phyloP scores from a whole-genome alignment of 2,888 invertebrate species.

The Eupithecia tripunctaria region DNA sequence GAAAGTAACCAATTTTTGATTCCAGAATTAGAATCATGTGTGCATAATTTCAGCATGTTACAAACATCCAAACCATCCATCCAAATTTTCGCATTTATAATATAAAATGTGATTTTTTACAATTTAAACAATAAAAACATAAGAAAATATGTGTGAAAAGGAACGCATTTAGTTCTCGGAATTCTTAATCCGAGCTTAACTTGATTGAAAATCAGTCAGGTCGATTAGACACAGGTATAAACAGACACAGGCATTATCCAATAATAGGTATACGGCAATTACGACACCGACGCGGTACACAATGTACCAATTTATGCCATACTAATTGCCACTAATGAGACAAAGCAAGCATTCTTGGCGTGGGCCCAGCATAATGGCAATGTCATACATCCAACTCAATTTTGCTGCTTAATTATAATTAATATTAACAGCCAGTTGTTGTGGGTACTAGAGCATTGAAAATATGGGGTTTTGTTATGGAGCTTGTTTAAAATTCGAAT shows the following conservation, averaged over 20 bases:
- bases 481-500: not conserved
- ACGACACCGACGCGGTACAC: conserved; percentile 55
- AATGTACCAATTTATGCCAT: conserved; percentile 73
- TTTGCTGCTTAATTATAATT: conserved; percentile 39
- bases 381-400: conserved; percentile 38
- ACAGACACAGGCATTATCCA: conserved; percentile 34
- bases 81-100: no score
- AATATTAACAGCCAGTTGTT: conserved; percentile 16
- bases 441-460: not conserved
- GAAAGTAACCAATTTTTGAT: no score
- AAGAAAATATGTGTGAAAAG: not conserved
- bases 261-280: conserved; percentile 43
- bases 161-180: not conserved
- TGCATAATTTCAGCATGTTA: no score
- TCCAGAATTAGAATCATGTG: no score
- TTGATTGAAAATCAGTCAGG: conserved; percentile 43
- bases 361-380: conserved; percentile 55
- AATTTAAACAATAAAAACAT: no score
- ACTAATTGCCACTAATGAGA: conserved; percentile 77
- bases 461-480: not conserved
- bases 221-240: conserved; percentile 38
- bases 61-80: no score
- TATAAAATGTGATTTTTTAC: no score
- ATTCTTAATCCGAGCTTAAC: conserved; percentile 19
- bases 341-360: conserved; percentile 64